phyloP scores from a whole-genome alignment of 1,140 invertebrate genomes.

The Trinorchestia longiramus region DNA sequence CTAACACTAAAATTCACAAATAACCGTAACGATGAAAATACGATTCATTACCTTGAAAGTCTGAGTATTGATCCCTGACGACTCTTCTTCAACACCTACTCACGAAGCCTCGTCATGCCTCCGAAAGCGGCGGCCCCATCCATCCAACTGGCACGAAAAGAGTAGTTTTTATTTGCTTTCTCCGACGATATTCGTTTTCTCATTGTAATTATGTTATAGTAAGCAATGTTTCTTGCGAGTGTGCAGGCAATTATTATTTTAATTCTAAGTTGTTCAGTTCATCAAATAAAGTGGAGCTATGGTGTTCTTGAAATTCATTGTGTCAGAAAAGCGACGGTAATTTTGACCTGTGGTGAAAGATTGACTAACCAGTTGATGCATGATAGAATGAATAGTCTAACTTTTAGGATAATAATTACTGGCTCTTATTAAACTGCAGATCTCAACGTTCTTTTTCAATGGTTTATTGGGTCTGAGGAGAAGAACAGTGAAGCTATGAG shows the following conservation, averaged over 20 bases:
- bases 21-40: background rate
- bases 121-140: background rate
- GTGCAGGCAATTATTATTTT: background rate
- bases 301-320: background rate
- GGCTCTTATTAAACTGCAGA: background rate
- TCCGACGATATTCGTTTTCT: background rate
- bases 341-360: background rate
- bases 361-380: background rate
- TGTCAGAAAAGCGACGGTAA: background rate
- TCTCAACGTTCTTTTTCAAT: background rate
- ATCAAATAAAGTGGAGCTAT: background rate
- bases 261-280: background rate
- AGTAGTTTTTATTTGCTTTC: background rate
- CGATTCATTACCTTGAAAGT: background rate
- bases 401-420: background rate
- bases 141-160: background rate
- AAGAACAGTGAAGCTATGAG: background rate
- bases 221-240: background rate
- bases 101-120: background rate
- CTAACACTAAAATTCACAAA: background rate
- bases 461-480: background rate
- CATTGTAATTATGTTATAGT: background rate
- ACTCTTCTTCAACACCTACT: background rate
- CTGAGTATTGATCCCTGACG: background rate
- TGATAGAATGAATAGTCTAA: background rate